Percentiles rank a stretch among this genome's conserved stretches.
Evolutionary conservation across 2,113 vertebrate species (phyloP).

Genomic region (Diadophis punctatus): DNA sequence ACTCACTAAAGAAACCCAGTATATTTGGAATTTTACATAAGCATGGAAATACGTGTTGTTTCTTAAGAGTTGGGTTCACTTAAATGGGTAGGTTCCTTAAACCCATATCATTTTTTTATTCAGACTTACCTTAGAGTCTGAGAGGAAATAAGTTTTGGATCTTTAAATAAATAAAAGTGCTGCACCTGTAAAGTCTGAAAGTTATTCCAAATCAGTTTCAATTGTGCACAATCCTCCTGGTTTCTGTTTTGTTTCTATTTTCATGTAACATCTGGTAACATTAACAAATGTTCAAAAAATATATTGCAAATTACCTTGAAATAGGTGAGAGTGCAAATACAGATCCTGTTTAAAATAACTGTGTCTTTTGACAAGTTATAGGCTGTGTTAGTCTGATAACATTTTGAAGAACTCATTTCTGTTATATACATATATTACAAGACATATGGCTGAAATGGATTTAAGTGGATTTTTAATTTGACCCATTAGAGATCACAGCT

Average conservation of each 20-base stretch:
- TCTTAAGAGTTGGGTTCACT: neutral
- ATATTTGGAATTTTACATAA: neutral
- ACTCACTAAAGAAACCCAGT: neutral
- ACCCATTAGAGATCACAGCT: neutral
- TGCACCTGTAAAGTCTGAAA: neutral
- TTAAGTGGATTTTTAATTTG: neutral
- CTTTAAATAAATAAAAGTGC: neutral
- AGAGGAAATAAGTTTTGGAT: no score
- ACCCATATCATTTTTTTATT: neutral
- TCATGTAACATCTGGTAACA: neutral
- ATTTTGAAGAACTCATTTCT: neutral
- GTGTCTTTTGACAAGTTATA: neutral
- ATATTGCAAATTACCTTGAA: neutral
- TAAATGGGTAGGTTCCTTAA: neutral
- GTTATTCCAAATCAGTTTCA: neutral
- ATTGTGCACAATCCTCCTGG: neutral
- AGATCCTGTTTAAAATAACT: neutral
- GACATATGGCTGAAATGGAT: neutral
- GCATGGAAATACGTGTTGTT: neutral
- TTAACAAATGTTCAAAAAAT: neutral
- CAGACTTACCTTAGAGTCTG: neutral
- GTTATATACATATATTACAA: neutral
- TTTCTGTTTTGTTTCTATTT: neutral
- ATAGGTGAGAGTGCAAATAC: neutral
- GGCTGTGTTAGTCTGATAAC: neutral